phyloP scores from a whole-genome alignment of 1,140 invertebrate species.

The Steinernema feltiae region DNA sequence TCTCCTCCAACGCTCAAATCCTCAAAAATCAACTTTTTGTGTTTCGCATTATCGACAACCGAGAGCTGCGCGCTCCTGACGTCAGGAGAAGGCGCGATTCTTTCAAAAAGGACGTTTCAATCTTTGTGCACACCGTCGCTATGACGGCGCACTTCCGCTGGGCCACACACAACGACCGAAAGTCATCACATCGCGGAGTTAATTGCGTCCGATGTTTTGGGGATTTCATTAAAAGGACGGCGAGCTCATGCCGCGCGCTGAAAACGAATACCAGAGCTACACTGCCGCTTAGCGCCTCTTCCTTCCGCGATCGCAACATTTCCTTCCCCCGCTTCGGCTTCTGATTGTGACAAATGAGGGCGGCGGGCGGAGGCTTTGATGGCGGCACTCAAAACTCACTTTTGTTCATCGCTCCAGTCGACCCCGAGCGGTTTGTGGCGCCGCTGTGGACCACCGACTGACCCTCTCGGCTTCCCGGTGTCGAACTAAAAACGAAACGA shows the following conservation, averaged over 20 bases:
- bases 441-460: too few relatives aligned
- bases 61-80: not conserved
- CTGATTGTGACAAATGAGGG: not conserved
- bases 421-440: not conserved
- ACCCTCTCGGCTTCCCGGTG: not conserved
- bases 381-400: not conserved
- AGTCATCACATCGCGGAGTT: too few relatives aligned
- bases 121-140: not conserved
- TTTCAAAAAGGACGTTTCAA: not conserved
- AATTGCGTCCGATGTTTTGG: too few relatives aligned
- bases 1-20: not conserved
- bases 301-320: too few relatives aligned
- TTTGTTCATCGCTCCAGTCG: not conserved
- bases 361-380: not conserved
- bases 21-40: not conserved
- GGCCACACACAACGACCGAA: too few relatives aligned
- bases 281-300: too few relatives aligned
- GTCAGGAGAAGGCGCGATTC: not conserved
- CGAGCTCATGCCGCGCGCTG: too few relatives aligned
- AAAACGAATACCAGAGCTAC: too few relatives aligned
- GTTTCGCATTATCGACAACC: not conserved
- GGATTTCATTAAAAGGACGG: too few relatives aligned
- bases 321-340: not conserved
- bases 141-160: too few relatives aligned
- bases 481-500: not conserved